Evolutionary conservation across 2,888 invertebrate genomes (phyloP).

Genomic region (Ethmia dodecea): DNA sequence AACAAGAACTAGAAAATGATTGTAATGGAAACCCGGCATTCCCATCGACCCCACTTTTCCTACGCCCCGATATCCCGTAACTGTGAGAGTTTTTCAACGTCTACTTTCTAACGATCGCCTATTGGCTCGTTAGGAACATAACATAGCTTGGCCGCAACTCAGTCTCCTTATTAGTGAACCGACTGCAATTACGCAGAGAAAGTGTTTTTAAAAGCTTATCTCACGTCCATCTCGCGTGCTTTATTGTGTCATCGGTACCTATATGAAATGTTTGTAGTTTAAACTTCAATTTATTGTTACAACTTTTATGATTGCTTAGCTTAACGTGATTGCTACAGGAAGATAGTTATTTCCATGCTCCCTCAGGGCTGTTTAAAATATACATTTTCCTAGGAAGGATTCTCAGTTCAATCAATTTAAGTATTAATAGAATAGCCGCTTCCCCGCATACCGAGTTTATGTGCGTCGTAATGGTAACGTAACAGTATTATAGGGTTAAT

Average conservation of each 20-base stretch:
- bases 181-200: conserved; percentile 56
- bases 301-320: too few species aligned
- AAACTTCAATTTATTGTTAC: too few species aligned
- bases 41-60: conserved; percentile 35
- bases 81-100: conserved; percentile 34
- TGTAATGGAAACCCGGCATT: conserved; percentile 18
- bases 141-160: conserved; percentile 24
- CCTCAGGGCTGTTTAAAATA: too few species aligned
- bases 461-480: conserved; percentile 33
- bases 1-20: not conserved
- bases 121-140: conserved; percentile 15
- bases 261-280: too few species aligned
- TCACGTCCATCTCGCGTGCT: conserved; percentile 38
- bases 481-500: conserved; percentile 44
- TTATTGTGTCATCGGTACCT: conserved; percentile 10
- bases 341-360: too few species aligned
- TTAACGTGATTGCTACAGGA: too few species aligned
- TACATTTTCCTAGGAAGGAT: too few species aligned
- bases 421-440: conserved; percentile 37
- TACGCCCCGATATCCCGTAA: conserved; percentile 31
- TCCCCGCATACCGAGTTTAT: conserved; percentile 33
- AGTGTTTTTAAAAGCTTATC: conserved; percentile 53
- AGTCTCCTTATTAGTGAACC: conserved; percentile 46
- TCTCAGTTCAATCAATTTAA: conserved; percentile 20
- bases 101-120: conserved; percentile 34